Percentiles rank a stretch among this genome's conserved stretches.
Conservation (phyloP, 92 coral and sea anemone genomes). For the Actinostola sp. region DNA sequence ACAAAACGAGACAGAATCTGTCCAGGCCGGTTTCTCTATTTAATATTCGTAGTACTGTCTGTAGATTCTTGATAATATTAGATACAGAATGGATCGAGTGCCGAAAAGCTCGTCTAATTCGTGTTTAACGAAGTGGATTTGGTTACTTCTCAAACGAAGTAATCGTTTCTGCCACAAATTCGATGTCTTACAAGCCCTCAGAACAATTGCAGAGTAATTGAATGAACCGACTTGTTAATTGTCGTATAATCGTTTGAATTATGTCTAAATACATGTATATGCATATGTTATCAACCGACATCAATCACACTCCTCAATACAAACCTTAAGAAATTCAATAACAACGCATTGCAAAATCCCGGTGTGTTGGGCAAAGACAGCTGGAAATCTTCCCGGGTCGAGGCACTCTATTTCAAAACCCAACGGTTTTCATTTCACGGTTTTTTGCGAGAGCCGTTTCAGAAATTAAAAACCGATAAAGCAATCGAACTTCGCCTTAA, state of each 20-base stretch:
- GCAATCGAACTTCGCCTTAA: slow-evolving; percentile 18
- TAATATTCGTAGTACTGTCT: slow-evolving; percentile 14
- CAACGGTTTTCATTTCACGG: slow-evolving; percentile 27
- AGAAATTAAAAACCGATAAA: background rate
- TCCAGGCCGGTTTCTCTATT: slow-evolving; percentile 24
- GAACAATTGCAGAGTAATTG: slow-evolving; percentile 91
- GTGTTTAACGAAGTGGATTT: background rate
- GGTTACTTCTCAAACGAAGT: slow-evolving; percentile 14
- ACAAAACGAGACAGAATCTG: slow-evolving; percentile 62
- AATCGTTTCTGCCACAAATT: slow-evolving; percentile 45
- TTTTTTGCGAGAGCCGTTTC: background rate
- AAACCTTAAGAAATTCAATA: slow-evolving; percentile 40
- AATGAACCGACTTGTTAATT: slow-evolving; percentile 89
- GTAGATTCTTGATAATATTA: no score
- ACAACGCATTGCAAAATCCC: slow-evolving; percentile 27
- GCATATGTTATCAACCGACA: slow-evolving; percentile 67
- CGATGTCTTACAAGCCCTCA: slow-evolving; percentile 69
- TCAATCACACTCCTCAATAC: slow-evolving; percentile 63
- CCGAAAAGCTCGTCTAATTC: background rate
- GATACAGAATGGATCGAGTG: background rate
- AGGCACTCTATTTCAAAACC: slow-evolving; percentile 1
- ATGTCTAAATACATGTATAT: slow-evolving; percentile 87
- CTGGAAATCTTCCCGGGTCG: slow-evolving; percentile 36
- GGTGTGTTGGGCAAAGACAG: slow-evolving; percentile 36
- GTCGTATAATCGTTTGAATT: slow-evolving; percentile 92